These are phyloP conservation scores for Lapara coniferarum DNA, from an alignment of 2,888 invertebrate species.

Conservation along the genomic window DNA sequence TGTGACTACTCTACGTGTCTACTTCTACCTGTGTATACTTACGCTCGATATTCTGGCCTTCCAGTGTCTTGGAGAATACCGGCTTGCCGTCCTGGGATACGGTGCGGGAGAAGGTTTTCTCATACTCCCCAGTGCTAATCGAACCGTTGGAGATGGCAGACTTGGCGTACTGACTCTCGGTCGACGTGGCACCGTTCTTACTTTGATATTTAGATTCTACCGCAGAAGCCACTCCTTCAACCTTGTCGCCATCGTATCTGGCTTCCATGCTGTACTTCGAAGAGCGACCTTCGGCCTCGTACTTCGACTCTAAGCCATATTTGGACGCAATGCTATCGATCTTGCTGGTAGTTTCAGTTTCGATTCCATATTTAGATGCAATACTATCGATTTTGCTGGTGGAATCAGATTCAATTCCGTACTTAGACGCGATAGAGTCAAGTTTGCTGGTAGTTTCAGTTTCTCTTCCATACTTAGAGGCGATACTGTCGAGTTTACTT, in stretches of 20 bases:
- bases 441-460: conserved; percentile 47
- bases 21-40: conserved; percentile 74
- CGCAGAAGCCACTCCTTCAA: conserved; percentile 58
- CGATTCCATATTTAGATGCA: conserved; percentile 41
- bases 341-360: conserved; percentile 42
- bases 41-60: conserved; percentile 91
- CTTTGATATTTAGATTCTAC: conserved; percentile 61
- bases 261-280: conserved; percentile 54
- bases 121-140: conserved; percentile 52
- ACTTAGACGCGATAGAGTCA: conserved; percentile 63
- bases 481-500: conserved; percentile 60
- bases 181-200: conserved; percentile 58
- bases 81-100: conserved; percentile 85
- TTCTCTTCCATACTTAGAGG: conserved; percentile 60
- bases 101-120: conserved; percentile 57
- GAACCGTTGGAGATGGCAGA: conserved; percentile 67
- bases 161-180: conserved; percentile 66
- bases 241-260: conserved; percentile 56
- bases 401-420: conserved; percentile 56
- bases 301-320: conserved; percentile 41
- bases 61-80: conserved; percentile 88
- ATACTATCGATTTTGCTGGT: conserved; percentile 41
- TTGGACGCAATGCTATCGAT: conserved; percentile 45
- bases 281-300: conserved; percentile 45
- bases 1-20: conserved; percentile 60